Base-by-base conservation (phyloP, 2,888 invertebrate species). In the Eupithecia subumbrata region DNA sequence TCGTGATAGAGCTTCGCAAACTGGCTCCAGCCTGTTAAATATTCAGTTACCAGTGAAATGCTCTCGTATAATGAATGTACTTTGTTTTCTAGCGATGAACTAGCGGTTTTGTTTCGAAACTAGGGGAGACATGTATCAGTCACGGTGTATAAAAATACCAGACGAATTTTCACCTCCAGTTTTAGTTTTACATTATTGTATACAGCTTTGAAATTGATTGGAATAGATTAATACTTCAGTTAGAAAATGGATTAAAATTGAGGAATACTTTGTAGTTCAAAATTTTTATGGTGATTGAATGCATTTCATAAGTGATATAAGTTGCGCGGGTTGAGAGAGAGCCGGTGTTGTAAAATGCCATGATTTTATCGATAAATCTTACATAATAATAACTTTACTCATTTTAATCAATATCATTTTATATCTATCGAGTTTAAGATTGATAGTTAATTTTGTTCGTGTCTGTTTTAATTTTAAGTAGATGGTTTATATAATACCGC, bases 211-310 rank as follows among this genome's bases (percentile, higher is more conserved):
- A 64, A 64, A 34, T 25, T 60, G 12, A 30, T 64, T 34, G 12
- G 18, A 34, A 34, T 34, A 64, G 9, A 64, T 64, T 18, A 16
- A 64, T 34, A 64, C 3, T 64, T 64, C 9, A 16, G 7, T 9
- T 9, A 34, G 30, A 30, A 63, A 63, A 30, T 64, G 37, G n/a
- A 40, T 67, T 37, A 37, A 40, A 34, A 37, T 66, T 66, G 66
- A 37, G 18, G n/a, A 40, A 37, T n/a, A 68, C 12, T 43, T 43
- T 43, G 67, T 22, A 7, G 67, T 40, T 67, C 2, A n/a, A 43
- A 75, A 79, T 75, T 75, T 82, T 82, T 80, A 84, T 81, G 76
- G 69, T 78, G 81, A 82, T 82, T 79, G 77, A 79, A 79, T 74
- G 76, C 78, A 79, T 75, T 70, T 60, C 66, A 71, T 73, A 69